phyloP scores from a whole-genome alignment of 2,797 vertebrate species.

The Danionella dracula region DNA sequence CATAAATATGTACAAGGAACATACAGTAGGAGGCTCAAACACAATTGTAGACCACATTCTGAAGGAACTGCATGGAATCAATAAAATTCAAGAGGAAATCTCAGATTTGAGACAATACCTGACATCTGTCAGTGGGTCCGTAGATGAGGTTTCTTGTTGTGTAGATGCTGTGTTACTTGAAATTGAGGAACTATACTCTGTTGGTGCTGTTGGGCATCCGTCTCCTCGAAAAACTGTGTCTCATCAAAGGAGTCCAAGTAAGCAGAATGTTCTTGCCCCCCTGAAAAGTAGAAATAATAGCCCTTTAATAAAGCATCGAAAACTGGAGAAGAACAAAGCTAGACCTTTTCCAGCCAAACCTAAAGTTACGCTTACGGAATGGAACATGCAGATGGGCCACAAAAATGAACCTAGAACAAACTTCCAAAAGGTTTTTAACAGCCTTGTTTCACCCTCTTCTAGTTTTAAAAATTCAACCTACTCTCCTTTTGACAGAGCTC shows the following conservation, averaged over 20 bases:
- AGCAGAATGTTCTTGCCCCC: slow-evolving; percentile 56
- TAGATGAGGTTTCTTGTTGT: slow-evolving; percentile 76
- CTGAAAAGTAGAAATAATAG: slow-evolving; percentile 57
- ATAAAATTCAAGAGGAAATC: slow-evolving; percentile 78
- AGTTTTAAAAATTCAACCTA: slow-evolving; percentile 32
- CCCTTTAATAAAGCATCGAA: slow-evolving; percentile 66
- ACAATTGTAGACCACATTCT: slow-evolving; percentile 72
- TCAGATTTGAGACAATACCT: slow-evolving; percentile 73
- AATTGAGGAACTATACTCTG: slow-evolving; percentile 71
- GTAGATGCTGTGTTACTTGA: slow-evolving; percentile 75
- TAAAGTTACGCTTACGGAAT: background rate
- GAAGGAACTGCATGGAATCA: slow-evolving; percentile 76
- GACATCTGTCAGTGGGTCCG: slow-evolving; percentile 73
- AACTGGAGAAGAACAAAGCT: slow-evolving; percentile 66
- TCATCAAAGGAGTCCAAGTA: slow-evolving; percentile 56
- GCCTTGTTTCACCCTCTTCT: slow-evolving; percentile 16
- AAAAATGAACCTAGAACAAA: background rate
- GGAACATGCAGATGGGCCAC: slow-evolving; percentile 15
- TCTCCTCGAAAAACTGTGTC: slow-evolving; percentile 42
- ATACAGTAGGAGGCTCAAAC: slow-evolving; percentile 53
- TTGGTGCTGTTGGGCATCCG: slow-evolving; percentile 52
- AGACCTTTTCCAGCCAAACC: slow-evolving; percentile 45
- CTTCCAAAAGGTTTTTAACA: slow-evolving; percentile 27
- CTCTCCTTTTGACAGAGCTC: slow-evolving; percentile 43
- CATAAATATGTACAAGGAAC: slow-evolving; percentile 34